These are phyloP conservation scores for Vulpes vulpes DNA, from an alignment of 2,113 vertebrate species.

Conservation along the genomic window DNA sequence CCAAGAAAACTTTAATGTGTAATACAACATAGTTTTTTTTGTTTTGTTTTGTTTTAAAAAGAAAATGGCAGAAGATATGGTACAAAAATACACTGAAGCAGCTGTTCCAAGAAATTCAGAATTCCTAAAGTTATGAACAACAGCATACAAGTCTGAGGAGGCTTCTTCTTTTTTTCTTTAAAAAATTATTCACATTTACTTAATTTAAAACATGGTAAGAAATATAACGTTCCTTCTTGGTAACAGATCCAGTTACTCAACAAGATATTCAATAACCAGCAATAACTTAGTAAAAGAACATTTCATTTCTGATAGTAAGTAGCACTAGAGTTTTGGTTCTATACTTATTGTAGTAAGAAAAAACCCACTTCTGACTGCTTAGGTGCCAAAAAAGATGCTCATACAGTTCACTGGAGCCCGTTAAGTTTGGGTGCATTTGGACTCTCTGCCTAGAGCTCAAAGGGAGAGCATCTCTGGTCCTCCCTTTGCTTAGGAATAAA, in stretches of 20 bases:
- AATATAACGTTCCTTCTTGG: constrained; percentile 38
- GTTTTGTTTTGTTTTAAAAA: constrained; percentile 57
- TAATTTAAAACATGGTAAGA: constrained; percentile 58
- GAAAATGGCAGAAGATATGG: constrained; percentile 82
- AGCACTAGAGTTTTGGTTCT: constrained; percentile 54
- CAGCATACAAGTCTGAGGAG: constrained; percentile 1
- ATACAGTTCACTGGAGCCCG: neutral
- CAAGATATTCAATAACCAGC: constrained; percentile 50
- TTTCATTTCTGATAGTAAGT: neutral
- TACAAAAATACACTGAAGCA: constrained; percentile 87
- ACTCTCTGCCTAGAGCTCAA: neutral
- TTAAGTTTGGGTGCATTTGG: neutral
- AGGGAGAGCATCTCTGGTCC: neutral
- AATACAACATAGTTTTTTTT: constrained; percentile 78
- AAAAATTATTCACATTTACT: constrained; percentile 76
- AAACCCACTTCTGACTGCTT: neutral
- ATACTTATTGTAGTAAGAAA: neutral
- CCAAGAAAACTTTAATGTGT: constrained; percentile 83
- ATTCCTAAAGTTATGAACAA: constrained; percentile 80
- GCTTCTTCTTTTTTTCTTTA: constrained; percentile 60
- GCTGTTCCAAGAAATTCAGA: constrained; percentile 69
- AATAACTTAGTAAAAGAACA: constrained; percentile 2
- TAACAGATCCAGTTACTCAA: constrained; percentile 35
- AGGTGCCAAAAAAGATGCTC: neutral
- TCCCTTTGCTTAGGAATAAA: neutral